Percentiles rank a stretch among this genome's conserved stretches.
Conservation (phyloP, 2,888 invertebrate genomes). For the Tipula confusa region DNA sequence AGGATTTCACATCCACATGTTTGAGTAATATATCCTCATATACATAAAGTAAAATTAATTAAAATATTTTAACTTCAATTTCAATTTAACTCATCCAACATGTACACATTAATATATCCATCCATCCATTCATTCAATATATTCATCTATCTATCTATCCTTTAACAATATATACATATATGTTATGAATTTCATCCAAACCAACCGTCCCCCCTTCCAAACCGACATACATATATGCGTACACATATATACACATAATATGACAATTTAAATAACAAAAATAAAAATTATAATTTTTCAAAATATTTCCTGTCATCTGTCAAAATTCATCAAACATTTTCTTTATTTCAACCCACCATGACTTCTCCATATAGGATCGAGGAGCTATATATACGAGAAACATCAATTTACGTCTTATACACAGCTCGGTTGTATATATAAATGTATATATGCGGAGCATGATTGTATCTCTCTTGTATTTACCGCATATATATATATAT, state of each 20-base stretch:
- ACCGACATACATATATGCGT: background rate
- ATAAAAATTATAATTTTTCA: background rate
- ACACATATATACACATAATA: background rate
- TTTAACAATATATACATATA: background rate
- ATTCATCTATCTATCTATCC: background rate
- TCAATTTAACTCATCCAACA: conserved; percentile 9
- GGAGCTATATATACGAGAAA: background rate
- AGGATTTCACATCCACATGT: background rate
- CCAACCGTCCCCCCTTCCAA: background rate
- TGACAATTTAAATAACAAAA: conserved; percentile 16
- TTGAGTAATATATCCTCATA: background rate
- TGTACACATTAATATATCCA: conserved; percentile 7
- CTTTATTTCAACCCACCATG: conserved; percentile 5
- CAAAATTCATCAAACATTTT: conserved; percentile 3
- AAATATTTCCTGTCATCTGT: conserved; percentile 20
- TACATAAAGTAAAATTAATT: background rate
- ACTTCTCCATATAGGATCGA: background rate
- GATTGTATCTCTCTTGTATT: background rate
- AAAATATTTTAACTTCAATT: conserved; percentile 3
- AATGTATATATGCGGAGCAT: background rate
- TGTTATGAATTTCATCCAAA: too few species aligned
- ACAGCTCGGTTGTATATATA: background rate
- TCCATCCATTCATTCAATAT: background rate
- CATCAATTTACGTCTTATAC: background rate
- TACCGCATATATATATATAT: background rate